Evolutionary conservation across 1,140 invertebrate genomes (phyloP).

Genomic region (Musca domestica): DNA sequence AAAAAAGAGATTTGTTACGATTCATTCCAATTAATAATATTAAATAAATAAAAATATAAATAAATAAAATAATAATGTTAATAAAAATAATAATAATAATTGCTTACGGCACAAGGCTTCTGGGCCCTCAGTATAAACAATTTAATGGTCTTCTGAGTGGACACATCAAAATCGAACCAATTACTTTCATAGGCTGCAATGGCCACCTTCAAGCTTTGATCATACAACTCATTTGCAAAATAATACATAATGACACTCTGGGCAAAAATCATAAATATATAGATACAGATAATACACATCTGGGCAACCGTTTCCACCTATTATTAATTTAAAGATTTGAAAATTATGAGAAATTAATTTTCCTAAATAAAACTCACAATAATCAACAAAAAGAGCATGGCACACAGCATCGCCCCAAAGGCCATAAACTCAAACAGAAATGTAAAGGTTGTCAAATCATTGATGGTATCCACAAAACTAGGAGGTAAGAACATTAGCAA

Average conservation of each 20-base stretch:
- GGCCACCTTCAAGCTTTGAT: slow-evolving; percentile 26
- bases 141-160: slow-evolving; percentile 1
- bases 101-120: slow-evolving; percentile 12
- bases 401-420: slow-evolving; percentile 46
- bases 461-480: slow-evolving; percentile 41
- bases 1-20: slow-evolving; percentile 19
- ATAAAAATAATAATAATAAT: too few relatives aligned
- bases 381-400: slow-evolving; percentile 40
- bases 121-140: slow-evolving; percentile 13
- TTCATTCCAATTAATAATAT: not conserved
- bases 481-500: not conserved
- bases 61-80: not conserved
- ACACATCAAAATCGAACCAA: slow-evolving; percentile 14
- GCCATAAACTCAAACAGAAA: slow-evolving; percentile 45
- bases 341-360: not conserved
- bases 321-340: not conserved
- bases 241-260: slow-evolving; percentile 47
- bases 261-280: slow-evolving; percentile 48
- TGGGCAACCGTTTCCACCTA: slow-evolving; percentile 30
- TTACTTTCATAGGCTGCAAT: slow-evolving; percentile 11
- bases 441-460: slow-evolving; percentile 37
- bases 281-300: slow-evolving; percentile 40
- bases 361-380: slow-evolving; percentile 37
- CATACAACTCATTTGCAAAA: slow-evolving; percentile 45
- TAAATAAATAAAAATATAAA: not conserved